Evolutionary conservation across 2,113 vertebrate genomes (phyloP).

Genomic region (Jaculus jaculus): DNA sequence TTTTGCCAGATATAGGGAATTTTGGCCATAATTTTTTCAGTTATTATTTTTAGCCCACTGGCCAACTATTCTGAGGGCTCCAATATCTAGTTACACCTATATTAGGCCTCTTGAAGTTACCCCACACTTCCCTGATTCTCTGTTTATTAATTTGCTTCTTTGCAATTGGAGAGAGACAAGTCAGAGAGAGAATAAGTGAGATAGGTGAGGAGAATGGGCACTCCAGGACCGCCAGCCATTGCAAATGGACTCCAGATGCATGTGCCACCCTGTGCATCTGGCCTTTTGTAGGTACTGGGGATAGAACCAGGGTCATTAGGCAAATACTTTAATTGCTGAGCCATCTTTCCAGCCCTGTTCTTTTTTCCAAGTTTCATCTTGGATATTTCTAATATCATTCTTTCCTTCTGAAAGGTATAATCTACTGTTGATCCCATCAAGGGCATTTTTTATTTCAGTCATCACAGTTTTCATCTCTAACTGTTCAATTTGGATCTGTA

Average conservation of each 20-base stretch:
- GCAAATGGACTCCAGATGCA: no score
- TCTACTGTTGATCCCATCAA: neutral
- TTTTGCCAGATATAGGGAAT: slow-evolving; percentile 1
- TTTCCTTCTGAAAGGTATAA: neutral
- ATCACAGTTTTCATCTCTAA: neutral
- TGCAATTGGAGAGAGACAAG: no score
- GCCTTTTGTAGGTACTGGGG: no score
- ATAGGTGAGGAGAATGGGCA: no score
- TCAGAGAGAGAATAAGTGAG: no score
- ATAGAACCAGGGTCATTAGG: no score
- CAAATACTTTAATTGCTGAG: no score
- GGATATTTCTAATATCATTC: neutral
- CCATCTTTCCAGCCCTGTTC: no score
- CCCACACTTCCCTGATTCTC: no score
- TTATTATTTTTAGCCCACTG: neutral
- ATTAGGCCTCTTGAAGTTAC: neutral
- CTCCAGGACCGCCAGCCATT: no score
- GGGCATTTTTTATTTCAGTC: neutral
- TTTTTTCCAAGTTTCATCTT: neutral
- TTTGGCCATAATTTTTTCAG: neutral
- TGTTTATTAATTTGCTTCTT: no score
- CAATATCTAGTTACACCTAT: neutral
- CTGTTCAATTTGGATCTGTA: neutral
- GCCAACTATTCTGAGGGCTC: neutral
- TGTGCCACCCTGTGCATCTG: no score